Evolutionary conservation across 2,888 invertebrate genomes (phyloP), one percentile per base, ranked within the genome.

Genomic region (Odontocerum albicorne): DNA sequence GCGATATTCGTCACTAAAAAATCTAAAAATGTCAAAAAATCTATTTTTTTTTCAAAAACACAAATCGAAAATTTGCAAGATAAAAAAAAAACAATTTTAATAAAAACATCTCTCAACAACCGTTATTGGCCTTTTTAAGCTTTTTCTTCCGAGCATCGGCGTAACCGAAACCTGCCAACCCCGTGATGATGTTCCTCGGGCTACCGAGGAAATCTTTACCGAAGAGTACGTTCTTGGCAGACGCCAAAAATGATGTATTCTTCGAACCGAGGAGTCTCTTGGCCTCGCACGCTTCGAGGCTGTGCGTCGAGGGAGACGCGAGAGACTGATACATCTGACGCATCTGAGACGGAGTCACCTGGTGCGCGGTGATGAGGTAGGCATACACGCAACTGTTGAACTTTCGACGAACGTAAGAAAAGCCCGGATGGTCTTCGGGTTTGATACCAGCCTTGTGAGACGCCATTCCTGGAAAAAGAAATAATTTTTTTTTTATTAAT

Each of bases 401-500:
- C 19, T 52, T 50, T 2, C 61, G 51, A 32, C 31, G 42, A 4
- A 31, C 21, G 69, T 83, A 85, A 64, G 82, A 79, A 70, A 90
- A 90, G 15, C 82, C 76, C 1, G 82, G 73, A 70, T 86, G 82
- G 71, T 87, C 84, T 21, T 77, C 75, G 0, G 88, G 84, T 4
- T 69, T 68, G 1, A 90, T 65, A 1, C 73, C 71, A 0, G 86
- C 81, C 4, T 76, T 77, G 10, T 73, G 72, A 0, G 89, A 83
- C 65, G 88, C 87, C 57, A 87, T 78, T 17, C 82, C 83, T 79
- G 63, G 0, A 53, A 61, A 31, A 17, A 49, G 21, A n/a, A n/a
- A n/a, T n/a, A n/a, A n/a, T n/a, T n/a, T n/a, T n/a, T n/a, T n/a
- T n/a, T n/a, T n/a, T n/a, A n/a, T n/a, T n/a, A n/a, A n/a, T n/a